These are phyloP conservation scores for Tubulanus polymorphus DNA, from an alignment of 2,888 invertebrate species.

Conservation along the genomic window DNA sequence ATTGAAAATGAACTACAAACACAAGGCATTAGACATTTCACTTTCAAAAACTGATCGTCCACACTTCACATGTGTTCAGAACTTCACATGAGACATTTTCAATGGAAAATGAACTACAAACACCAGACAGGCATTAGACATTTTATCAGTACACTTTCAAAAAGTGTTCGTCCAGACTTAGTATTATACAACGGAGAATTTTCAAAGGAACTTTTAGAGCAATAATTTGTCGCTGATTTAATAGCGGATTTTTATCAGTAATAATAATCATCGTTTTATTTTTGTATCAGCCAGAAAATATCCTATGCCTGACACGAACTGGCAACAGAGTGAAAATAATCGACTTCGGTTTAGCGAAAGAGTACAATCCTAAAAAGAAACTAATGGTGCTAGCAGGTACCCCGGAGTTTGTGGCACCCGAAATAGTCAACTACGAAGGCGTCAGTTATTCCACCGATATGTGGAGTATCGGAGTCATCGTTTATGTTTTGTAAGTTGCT, in stretches of 20 bases:
- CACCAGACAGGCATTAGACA: too few species aligned
- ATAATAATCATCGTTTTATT: slow-evolving; percentile 3
- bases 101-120: too few species aligned
- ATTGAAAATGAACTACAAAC: too few species aligned
- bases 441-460: slow-evolving; percentile 95
- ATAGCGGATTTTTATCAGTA: background rate
- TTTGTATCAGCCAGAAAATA: slow-evolving; percentile 85
- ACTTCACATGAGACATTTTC: too few species aligned
- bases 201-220: too few species aligned
- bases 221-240: background rate
- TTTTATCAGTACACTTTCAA: too few species aligned
- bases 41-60: too few species aligned
- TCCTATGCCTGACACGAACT: slow-evolving; percentile 88
- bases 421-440: slow-evolving; percentile 97
- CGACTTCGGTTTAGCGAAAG: slow-evolving; percentile 93
- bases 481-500: slow-evolving; percentile 90
- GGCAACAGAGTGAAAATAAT: slow-evolving; percentile 99
- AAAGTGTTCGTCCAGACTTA: too few species aligned
- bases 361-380: slow-evolving; percentile 87
- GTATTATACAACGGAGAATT: too few species aligned
- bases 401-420: slow-evolving; percentile 97
- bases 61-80: too few species aligned
- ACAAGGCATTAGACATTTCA: too few species aligned
- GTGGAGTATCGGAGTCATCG: slow-evolving; percentile 98
- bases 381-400: slow-evolving; percentile 80